Base-by-base conservation (phyloP, 1,140 invertebrate species). In the Mactra quadrangularis region DNA sequence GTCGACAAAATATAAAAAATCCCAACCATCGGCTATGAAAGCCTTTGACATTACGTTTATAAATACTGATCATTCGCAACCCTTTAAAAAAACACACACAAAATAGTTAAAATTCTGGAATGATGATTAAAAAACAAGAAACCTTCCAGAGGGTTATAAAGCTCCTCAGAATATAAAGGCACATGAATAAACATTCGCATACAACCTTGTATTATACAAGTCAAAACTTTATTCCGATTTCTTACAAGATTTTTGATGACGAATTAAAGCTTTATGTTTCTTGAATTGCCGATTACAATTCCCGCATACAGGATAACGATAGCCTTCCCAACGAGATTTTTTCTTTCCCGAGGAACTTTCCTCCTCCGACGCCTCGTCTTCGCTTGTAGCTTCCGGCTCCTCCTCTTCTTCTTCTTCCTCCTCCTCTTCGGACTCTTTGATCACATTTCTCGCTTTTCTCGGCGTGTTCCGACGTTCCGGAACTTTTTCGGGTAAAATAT, bases 321-420 rank as follows among this genome's bases (percentile, higher is more conserved):
- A 77, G 0, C 75, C 75, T 35, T 77, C 75, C 75, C 45, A 53
- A 0, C 75, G 75, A 9, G 75, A 64, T 22, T 66, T 71, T 29
- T 57, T 82, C 17, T 75, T 50, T 45, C 47, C 45, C 57, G 19
- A 33, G 55, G n/a, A 22, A 31, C 13, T 35, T 13, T 59, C 68
- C 35, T 35, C 72, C 45, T 70, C 66, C 1, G 13, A 3, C 19
- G 41, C n/a, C 1, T 38, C 29, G 50, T 55, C 53, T 55, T n/a
- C 25, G 3, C 4, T 17, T 53, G 52, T 25, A 47, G 35, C 59
- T 22, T 35, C 52, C 15, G 19, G 19, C 15, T 7, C 19, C 13
- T 17, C 57, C 17, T 62, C 57, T 22, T 62, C 33, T 4, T 53
- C 45, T 29, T 31, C 41, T 57, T 76, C 50, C 22, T 68, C 79